These are phyloP conservation scores for Drosophila carrolli DNA, from an alignment of 1,140 invertebrate genomes.

Conservation along the genomic window DNA sequence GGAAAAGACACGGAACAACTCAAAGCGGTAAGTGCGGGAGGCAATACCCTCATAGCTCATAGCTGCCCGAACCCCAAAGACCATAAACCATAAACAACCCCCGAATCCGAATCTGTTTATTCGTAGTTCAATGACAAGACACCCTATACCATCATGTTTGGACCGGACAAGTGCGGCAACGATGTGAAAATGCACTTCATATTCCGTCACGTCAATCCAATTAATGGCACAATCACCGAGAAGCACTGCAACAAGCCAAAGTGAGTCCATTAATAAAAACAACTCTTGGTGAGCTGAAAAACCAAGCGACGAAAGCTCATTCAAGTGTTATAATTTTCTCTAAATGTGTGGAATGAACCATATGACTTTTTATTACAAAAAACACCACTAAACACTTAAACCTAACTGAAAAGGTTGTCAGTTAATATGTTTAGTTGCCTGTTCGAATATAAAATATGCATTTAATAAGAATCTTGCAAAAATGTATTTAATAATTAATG, in stretches of 20 bases:
- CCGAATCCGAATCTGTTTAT: slow-evolving; percentile 21
- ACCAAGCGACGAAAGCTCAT: background rate
- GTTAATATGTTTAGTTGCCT: background rate
- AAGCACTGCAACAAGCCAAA: slow-evolving; percentile 96
- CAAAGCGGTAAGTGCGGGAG: slow-evolving; percentile 84
- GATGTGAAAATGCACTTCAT: slow-evolving; percentile 99
- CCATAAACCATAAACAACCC: slow-evolving; percentile 25
- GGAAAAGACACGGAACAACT: slow-evolving; percentile 90
- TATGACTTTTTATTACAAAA: background rate
- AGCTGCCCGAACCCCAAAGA: slow-evolving; percentile 1
- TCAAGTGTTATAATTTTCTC: slow-evolving; percentile 10
- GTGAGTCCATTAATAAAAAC: slow-evolving; percentile 76
- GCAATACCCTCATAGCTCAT: slow-evolving; percentile 5
- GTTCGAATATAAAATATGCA: too few species aligned
- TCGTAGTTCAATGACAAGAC: slow-evolving; percentile 96
- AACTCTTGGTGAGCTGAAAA: background rate
- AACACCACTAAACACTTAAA: background rate
- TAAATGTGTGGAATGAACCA: background rate
- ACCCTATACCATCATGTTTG: slow-evolving; percentile 99
- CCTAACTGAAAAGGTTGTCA: background rate
- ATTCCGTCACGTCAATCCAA: slow-evolving; percentile 97
- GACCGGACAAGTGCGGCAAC: slow-evolving; percentile 99
- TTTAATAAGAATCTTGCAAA: too few species aligned
- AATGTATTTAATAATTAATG: too few species aligned
- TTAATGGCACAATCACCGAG: slow-evolving; percentile 94